phyloP scores from a whole-genome alignment of 1,140 invertebrate species.

The Drosophila carrolli region DNA sequence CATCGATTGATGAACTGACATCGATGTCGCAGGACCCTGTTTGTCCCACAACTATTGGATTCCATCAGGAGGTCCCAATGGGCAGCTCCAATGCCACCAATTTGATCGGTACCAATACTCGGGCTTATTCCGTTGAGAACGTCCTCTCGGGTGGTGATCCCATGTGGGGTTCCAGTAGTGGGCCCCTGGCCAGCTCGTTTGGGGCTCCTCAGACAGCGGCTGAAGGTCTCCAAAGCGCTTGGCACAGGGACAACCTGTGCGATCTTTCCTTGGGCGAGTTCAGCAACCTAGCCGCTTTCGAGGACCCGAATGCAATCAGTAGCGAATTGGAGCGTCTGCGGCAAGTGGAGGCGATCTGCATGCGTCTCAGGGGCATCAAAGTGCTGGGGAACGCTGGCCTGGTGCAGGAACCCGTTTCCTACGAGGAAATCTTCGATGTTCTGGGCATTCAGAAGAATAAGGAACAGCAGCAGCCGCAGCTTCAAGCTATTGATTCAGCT shows the following conservation, averaged over 20 bases:
- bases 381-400: not conserved
- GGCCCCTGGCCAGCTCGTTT: too few relatives aligned
- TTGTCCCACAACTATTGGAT: too few relatives aligned
- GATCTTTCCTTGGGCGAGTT: not conserved
- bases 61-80: too few relatives aligned
- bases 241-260: not conserved
- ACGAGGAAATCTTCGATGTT: constrained; percentile 6
- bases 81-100: too few relatives aligned
- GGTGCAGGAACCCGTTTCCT: not conserved
- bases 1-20: too few relatives aligned
- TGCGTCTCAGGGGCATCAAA: not conserved
- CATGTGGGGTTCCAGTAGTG: too few relatives aligned
- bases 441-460: not conserved
- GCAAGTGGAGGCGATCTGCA: constrained; percentile 7
- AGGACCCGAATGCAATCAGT: not conserved
- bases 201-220: too few relatives aligned
- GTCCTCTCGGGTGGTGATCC: too few relatives aligned
- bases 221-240: not conserved
- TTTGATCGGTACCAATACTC: too few relatives aligned
- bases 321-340: not conserved
- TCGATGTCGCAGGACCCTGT: too few relatives aligned
- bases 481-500: not conserved
- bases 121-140: too few relatives aligned
- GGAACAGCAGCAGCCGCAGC: not conserved
- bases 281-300: not conserved